Conservation (phyloP, 2,113 vertebrate genomes). For the Larimichthys polyactis region DNA sequence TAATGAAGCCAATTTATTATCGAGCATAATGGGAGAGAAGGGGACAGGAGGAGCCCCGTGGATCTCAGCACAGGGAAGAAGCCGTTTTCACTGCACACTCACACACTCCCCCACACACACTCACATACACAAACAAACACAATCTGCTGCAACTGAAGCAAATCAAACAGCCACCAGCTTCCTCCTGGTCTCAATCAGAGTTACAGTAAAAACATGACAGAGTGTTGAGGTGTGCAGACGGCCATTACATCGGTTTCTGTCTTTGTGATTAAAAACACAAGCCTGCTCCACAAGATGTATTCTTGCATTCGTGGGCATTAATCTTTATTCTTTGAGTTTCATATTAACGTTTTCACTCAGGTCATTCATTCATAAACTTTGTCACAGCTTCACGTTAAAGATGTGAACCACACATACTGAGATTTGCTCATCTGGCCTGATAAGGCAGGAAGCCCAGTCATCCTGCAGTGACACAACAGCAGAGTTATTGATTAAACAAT, state of each 20-base stretch:
- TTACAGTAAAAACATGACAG: slow-evolving; percentile 11
- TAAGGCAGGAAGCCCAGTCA: slow-evolving; percentile 30
- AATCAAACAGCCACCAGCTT: slow-evolving; percentile 20
- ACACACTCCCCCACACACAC: slow-evolving; percentile 33
- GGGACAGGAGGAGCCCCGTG: background rate
- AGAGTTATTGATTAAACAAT: slow-evolving; percentile 54
- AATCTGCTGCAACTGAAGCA: slow-evolving; percentile 37
- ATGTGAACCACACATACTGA: background rate
- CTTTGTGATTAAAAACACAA: slow-evolving; percentile 5
- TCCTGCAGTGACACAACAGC: slow-evolving; percentile 40
- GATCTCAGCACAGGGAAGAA: slow-evolving; percentile 15
- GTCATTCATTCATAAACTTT: slow-evolving; percentile 8
- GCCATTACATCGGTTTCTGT: background rate
- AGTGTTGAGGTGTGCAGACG: too few relatives aligned
- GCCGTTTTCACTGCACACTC: slow-evolving; percentile 7
- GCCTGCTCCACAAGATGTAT: too few relatives aligned
- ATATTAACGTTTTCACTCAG: background rate
- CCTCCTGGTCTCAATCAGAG: slow-evolving; percentile 20
- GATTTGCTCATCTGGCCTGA: background rate
- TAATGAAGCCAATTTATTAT: slow-evolving; percentile 65
- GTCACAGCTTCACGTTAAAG: background rate
- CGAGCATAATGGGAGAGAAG: background rate
- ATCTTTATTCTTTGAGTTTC: background rate
- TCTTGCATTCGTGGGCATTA: background rate
- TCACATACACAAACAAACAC: slow-evolving; percentile 25